Evolutionary conservation across 2,888 invertebrate species (phyloP).

Genomic region (Catocala fraxini): DNA sequence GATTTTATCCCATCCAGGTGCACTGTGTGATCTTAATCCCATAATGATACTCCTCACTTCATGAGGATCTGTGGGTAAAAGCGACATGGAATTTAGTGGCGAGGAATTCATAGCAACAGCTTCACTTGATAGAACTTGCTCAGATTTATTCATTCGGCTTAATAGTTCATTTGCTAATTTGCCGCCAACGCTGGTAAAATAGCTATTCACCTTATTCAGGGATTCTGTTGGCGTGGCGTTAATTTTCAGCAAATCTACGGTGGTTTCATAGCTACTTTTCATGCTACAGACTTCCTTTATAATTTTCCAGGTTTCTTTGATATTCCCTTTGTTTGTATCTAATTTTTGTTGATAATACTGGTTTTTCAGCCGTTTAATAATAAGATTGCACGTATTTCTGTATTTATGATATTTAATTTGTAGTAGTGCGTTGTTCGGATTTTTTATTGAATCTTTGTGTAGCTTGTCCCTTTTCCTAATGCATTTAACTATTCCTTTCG

Average conservation of each 20-base stretch:
- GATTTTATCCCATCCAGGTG: slow-evolving; percentile 10
- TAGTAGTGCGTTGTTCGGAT: background rate
- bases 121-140: background rate
- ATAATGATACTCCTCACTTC: slow-evolving; percentile 1
- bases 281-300: background rate
- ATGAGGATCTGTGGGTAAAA: background rate
- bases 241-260: background rate
- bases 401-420: background rate
- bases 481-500: background rate
- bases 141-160: background rate
- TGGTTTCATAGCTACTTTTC: background rate
- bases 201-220: slow-evolving; percentile 2
- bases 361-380: background rate
- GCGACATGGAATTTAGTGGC: too few species aligned
- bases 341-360: slow-evolving; percentile 2
- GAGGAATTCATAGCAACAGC: too few species aligned
- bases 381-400: background rate
- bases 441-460: background rate
- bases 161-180: background rate
- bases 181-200: background rate
- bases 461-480: slow-evolving; percentile 1
- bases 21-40: background rate
- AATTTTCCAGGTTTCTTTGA: slow-evolving; percentile 2
- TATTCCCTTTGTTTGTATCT: background rate
- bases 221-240: background rate